These are phyloP conservation scores for Melinaea menophilus DNA, from an alignment of 2,888 invertebrate genomes.

Conservation along the genomic window DNA sequence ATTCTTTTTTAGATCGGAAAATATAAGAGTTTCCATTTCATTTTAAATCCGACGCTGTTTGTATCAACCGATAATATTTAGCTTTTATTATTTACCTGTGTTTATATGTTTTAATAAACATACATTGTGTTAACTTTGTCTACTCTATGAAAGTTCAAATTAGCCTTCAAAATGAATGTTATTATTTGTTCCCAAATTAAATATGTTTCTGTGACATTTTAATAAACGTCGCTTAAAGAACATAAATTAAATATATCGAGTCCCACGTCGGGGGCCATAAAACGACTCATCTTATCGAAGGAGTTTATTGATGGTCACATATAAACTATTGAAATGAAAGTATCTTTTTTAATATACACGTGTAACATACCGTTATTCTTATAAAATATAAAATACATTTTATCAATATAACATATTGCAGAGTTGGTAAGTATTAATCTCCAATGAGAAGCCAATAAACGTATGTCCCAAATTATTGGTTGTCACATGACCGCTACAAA, in stretches of 20 bases:
- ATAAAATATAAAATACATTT: not conserved
- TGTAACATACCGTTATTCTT: not conserved
- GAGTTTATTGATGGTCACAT: slow-evolving; percentile 48
- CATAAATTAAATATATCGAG: slow-evolving; percentile 52
- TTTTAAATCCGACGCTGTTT: too few relatives aligned
- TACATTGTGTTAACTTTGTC: too few relatives aligned
- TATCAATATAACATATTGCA: too few relatives aligned
- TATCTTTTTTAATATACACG: slow-evolving; percentile 7
- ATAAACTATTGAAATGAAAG: slow-evolving; percentile 44
- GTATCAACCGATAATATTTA: too few relatives aligned
- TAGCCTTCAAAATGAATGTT: not conserved
- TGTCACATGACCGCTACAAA: slow-evolving; percentile 26
- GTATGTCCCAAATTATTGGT: not conserved
- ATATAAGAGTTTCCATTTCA: too few relatives aligned
- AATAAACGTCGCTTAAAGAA: slow-evolving; percentile 38
- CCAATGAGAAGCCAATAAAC: too few relatives aligned
- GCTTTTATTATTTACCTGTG: too few relatives aligned
- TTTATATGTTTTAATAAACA: too few relatives aligned
- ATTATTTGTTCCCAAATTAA: slow-evolving; percentile 11
- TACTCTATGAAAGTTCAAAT: too few relatives aligned
- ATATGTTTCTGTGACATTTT: slow-evolving; percentile 29
- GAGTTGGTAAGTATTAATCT: too few relatives aligned
- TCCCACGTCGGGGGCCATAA: slow-evolving; percentile 49
- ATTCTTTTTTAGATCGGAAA: too few relatives aligned
- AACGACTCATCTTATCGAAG: slow-evolving; percentile 46